Evolutionary conservation across 2,113 vertebrate genomes (phyloP).

Genomic region (Thymallus thymallus): DNA sequence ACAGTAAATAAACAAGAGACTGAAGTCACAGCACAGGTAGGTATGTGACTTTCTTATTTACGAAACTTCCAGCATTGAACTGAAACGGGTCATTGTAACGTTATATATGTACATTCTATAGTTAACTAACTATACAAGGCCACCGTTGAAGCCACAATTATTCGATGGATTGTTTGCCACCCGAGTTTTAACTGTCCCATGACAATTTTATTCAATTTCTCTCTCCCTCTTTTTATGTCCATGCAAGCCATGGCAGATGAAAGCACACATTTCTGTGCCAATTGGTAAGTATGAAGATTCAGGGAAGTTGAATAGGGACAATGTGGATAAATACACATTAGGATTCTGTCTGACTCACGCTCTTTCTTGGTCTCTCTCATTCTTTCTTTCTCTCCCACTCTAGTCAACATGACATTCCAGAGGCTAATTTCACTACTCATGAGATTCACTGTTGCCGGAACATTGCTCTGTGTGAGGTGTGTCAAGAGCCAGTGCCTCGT

Average conservation of each 20-base stretch:
- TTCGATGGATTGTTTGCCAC: neutral
- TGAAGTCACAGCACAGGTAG: too few relatives aligned
- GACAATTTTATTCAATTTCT: neutral
- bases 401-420: constrained; percentile 92
- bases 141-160: too few relatives aligned
- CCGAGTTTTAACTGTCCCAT: too few relatives aligned
- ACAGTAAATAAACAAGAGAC: too few relatives aligned
- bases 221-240: constrained; percentile 8
- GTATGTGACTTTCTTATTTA: too few relatives aligned
- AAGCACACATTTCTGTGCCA: constrained; percentile 76
- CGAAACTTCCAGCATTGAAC: too few relatives aligned
- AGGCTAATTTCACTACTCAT: constrained; percentile 89
- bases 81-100: neutral
- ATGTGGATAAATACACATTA: neutral
- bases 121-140: neutral
- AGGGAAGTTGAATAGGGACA: neutral
- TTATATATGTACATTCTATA: neutral
- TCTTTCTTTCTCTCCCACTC: constrained; percentile 1
- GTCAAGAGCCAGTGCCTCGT: constrained; percentile 87
- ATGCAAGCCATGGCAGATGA: constrained; percentile 72
- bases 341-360: too few relatives aligned
- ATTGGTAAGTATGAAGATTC: constrained; percentile 62
- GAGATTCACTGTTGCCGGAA: constrained; percentile 95
- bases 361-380: neutral
- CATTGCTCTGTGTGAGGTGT: constrained; percentile 83